Base-by-base conservation (phyloP, 2,797 vertebrate species). In the Ptychadena robeensis region DNA sequence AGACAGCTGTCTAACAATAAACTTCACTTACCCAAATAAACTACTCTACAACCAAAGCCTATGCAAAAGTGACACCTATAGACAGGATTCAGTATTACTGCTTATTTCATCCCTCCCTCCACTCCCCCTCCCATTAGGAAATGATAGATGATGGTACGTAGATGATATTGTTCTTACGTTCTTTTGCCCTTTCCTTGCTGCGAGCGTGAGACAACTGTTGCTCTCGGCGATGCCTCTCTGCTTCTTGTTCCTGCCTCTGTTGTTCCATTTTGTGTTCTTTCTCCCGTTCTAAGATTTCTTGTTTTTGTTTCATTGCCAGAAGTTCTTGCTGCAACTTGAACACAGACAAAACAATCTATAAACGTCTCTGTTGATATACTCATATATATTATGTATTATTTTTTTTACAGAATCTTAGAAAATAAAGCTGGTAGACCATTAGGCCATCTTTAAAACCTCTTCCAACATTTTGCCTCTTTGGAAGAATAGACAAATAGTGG, bases 281-380 rank as follows among this genome's bases (percentile, higher is more conserved):
- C 88, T 99, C 97, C 93, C 97, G 97, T 92, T 99, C 97, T 85
- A 96, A 92, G 86, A 97, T 94, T 91, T 99, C 97, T 94, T 99
- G 98, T 87, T 97, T 96, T 85, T 99, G 97, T 90, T 98, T 99
- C 95, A 99, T 96, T 88, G 94, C 94, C 92, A 98, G 96, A 85
- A 99, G 95, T 94, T 99, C 97, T 92, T 99, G 97, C 95, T 99
- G 98, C 89, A 99, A 95, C 98, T 99, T 94, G 89, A 90, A 15
- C 91, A 87, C 86, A 92, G 91, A 91, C 86, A 92, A 91, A 91
- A 86, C 12, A 37, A 68, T 28, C 64, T 30, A 65, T 10, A n/a
- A 57, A 65, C 10, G 68, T 3, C 22, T 25, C 31, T 14, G 44
- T 14, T 14, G 35, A 40, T 12, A 28, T 32, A 67, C 6, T n/a